Conservation (phyloP, 2,797 vertebrate genomes). For the Alcedo quadribrachys region DNA sequence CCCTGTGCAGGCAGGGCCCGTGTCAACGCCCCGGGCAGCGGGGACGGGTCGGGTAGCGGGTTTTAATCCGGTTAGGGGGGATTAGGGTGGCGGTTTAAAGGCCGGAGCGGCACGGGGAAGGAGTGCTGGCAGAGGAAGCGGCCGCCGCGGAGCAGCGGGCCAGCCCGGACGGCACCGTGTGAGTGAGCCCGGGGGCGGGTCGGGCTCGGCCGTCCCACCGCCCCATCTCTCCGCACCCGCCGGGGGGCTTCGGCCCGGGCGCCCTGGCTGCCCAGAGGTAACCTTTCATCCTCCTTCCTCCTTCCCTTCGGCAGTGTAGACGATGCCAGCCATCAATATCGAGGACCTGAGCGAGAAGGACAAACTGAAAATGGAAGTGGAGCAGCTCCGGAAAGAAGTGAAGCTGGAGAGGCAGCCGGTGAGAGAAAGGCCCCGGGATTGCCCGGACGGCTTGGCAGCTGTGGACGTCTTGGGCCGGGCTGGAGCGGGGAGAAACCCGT, state of each 20-base stretch:
- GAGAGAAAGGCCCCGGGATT: slow-evolving; percentile 49
- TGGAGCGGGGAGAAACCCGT: not conserved
- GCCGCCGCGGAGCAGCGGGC: not conserved
- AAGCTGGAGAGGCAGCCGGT: slow-evolving; percentile 91
- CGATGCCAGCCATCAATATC: slow-evolving; percentile 92
- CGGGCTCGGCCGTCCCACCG: slow-evolving; percentile 20
- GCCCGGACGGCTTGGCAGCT: not conserved
- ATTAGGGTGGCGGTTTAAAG: slow-evolving; percentile 49
- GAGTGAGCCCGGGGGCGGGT: slow-evolving; percentile 35
- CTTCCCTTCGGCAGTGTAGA: slow-evolving; percentile 46
- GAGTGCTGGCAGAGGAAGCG: not conserved
- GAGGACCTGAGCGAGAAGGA: slow-evolving; percentile 93
- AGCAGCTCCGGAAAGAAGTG: slow-evolving; percentile 90
- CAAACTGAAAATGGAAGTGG: slow-evolving; percentile 91
- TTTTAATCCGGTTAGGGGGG: slow-evolving; percentile 26
- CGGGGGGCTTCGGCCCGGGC: not conserved
- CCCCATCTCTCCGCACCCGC: not conserved
- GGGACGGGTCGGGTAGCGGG: not conserved
- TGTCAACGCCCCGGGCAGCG: not conserved
- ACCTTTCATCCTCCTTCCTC: not conserved
- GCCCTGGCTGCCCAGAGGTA: not conserved
- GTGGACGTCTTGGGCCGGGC: not conserved
- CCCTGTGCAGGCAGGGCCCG: not conserved
- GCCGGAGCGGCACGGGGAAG: not conserved
- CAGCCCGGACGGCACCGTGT: not conserved